Evolutionary conservation across 2,888 invertebrate species (phyloP).

Genomic region (Nephrotoma flavescens): DNA sequence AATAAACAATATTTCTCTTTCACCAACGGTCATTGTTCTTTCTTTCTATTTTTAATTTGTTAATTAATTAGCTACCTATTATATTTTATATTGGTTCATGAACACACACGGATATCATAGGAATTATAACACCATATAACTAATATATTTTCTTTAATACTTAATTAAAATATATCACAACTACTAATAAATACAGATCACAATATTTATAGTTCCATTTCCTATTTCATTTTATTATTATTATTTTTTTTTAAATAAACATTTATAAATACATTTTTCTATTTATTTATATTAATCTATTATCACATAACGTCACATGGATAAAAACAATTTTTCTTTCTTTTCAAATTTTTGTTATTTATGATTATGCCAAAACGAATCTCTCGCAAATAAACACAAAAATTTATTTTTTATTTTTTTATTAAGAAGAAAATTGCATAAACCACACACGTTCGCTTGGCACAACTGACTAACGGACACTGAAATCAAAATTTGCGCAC

Average conservation of each 20-base stretch:
- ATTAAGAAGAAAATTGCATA: neutral
- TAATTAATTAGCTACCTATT: neutral
- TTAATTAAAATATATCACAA: neutral
- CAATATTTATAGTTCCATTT: neutral
- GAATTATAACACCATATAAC: neutral
- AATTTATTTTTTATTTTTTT: neutral
- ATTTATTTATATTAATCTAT: neutral
- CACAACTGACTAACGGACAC: constrained; percentile 8
- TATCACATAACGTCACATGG: neutral
- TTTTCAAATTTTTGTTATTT: neutral
- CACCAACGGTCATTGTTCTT: constrained; percentile 27
- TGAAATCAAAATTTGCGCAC: constrained; percentile 7
- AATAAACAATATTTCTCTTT: constrained; percentile 27
- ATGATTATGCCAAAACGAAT: neutral
- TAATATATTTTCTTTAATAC: neutral
- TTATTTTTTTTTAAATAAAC: neutral
- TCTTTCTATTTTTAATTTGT: neutral
- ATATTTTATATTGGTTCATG: neutral
- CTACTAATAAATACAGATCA: neutral
- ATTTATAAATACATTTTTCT: neutral
- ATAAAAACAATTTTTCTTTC: neutral
- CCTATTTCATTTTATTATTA: neutral
- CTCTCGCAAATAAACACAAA: neutral
- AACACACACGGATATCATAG: neutral
- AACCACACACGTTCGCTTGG: constrained; percentile 7